Evolutionary conservation across 2,888 invertebrate genomes (phyloP), one percentile per base, ranked within the genome.

Genomic region (Catocala fraxini): DNA sequence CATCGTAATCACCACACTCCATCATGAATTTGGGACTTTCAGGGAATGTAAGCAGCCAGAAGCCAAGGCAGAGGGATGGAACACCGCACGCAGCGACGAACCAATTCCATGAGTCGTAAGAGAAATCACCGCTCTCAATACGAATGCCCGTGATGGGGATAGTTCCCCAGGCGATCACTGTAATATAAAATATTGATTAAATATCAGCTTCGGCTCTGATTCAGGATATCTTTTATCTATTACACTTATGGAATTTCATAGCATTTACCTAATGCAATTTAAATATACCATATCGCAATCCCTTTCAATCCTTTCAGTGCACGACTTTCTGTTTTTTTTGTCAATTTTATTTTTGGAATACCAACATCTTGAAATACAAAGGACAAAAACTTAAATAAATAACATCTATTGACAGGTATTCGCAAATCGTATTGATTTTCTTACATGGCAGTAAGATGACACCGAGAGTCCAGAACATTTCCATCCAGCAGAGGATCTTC

Each of bases 11-110:
- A 0, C 97, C 97, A 80, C 96, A 96, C 87, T 97, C 97, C 86
- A 97, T 95, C 80, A 97, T 95, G 88, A 97, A 97, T 87, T 97
- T 97, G 0, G 97, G 97, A 83, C 97, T 97, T 89, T 97, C 97
- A 0, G 97, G 97, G 89, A 97, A 97, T 63, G 95, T 93, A 75
- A 96, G 95, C 7, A 97, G 89, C 97, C 97, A 97, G 68, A 96
- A 90, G 60, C 94, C 96, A 43, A 97, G 95, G 72, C 96, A 70
- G 25, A 97, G 90, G 69, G 97, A 97, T 0, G 97, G 97, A 4
- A 97, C 73, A 4, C 96, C 96, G 86, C 97, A 97, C 0, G 97
- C 95, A 0, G 96, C 96, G 42, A 97, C 97, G 88, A 97, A 97
- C 85, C 97, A 95, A 90, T 97, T 97, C 97, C 97, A 97, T 25